Evolutionary conservation across 2,797 vertebrate genomes (phyloP), one percentile per base, ranked within the genome.

Genomic region (Peromyscus attwateri): DNA sequence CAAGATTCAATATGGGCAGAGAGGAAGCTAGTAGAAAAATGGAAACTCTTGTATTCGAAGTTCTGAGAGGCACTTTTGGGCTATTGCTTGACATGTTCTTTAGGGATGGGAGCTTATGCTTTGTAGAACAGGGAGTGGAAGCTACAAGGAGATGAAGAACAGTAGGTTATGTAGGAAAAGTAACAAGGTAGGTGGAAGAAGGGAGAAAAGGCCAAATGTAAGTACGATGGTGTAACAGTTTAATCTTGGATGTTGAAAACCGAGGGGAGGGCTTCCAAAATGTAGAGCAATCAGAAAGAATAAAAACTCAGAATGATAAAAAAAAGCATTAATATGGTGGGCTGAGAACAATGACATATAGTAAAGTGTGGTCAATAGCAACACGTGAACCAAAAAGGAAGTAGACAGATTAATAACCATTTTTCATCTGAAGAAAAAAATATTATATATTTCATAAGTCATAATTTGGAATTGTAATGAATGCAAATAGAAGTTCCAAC

Each of bases 41-140:
- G 16, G 23, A n/a, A 92, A 87, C 70, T n/a, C 60, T 14, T 37
- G 5, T 70, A 8, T 64, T 95, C 13, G 81, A 88, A 60, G 0
- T 91, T 93, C 25, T 25, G 71, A 52, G 29, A 89, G 46, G 85
- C 73, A 49, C 52, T 83, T 91, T 68, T 14, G 91, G 16, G 62
- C 17, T 4, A 64, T 6, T 10, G 0, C n/a, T 66, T 71, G 57
- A 1, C 10, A 64, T 92, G 46, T 19, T 91, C 31, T 46, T 75
- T 40, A n/a, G n/a, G n/a, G 70, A 2, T n/a, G 11, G 88, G 68
- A 87, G 1, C n/a, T n/a, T 75, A 27, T 10, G 19, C 17, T 60
- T 89, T 89, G n/a, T 37, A 62, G 93, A 94, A 71, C 3, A 75
- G 16, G 7, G 21, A 93, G 76, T 49, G 19, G 52, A 95, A 76